Evolutionary conservation across 2,797 vertebrate species (phyloP).

Genomic region (Heliangelus exortis): DNA sequence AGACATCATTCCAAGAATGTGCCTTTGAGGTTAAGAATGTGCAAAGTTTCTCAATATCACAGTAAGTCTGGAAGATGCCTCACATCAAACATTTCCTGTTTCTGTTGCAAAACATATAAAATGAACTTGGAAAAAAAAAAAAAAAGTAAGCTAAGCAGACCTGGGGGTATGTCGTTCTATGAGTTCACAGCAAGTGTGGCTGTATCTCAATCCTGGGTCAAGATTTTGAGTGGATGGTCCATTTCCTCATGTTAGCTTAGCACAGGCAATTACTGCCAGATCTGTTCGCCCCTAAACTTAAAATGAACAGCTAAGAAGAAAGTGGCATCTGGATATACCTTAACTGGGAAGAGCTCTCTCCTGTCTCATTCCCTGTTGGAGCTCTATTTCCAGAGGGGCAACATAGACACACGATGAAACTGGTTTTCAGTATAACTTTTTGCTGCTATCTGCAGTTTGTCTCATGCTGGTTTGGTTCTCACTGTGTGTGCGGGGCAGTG

Average conservation of each 20-base stretch:
- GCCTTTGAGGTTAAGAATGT: slow-evolving; percentile 64
- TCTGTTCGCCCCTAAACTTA: background rate
- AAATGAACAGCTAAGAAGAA: background rate
- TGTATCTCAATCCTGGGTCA: slow-evolving; percentile 8
- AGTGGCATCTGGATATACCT: background rate
- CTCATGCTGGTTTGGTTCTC: background rate
- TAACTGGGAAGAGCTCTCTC: background rate
- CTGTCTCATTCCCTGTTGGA: background rate
- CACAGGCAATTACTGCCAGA: background rate
- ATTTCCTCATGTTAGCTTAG: background rate
- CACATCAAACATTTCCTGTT: slow-evolving; percentile 72
- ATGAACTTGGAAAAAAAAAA: background rate
- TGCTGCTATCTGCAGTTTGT: background rate
- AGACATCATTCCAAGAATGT: slow-evolving; percentile 59
- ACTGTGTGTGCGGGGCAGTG: background rate
- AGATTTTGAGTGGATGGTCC: background rate
- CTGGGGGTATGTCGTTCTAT: background rate
- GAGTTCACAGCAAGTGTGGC: background rate
- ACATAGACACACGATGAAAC: background rate
- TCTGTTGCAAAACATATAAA: slow-evolving; percentile 3
- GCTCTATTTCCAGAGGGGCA: background rate
- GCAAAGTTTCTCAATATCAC: slow-evolving; percentile 48
- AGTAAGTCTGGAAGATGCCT: slow-evolving; percentile 48
- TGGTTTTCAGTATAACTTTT: background rate
- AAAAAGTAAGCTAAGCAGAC: background rate